Conservation (phyloP, 2,797 vertebrate genomes). For the Scleropages formosus region DNA sequence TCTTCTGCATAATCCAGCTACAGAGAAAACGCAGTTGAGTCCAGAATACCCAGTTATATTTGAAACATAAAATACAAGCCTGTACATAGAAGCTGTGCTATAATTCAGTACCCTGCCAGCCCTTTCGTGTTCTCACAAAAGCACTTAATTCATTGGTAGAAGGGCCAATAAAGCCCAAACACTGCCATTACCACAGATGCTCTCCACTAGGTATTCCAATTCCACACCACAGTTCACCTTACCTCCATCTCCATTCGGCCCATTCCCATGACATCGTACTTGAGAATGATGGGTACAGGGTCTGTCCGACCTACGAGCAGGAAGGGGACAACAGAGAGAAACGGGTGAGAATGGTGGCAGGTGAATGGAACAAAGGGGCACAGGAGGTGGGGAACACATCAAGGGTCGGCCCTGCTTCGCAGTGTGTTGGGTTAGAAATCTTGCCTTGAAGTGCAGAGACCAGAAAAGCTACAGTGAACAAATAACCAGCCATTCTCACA, state of each 20-base stretch:
- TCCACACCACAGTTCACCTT: conserved; percentile 37
- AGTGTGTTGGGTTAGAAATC: conserved; percentile 98
- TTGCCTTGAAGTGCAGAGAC: conserved; percentile 99
- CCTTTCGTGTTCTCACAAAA: not conserved
- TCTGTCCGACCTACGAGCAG: conserved; percentile 85
- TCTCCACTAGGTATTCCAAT: not conserved
- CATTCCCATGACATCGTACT: conserved; percentile 99
- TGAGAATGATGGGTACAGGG: conserved; percentile 96
- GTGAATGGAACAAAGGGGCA: conserved; percentile 46
- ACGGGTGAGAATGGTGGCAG: conserved; percentile 44
- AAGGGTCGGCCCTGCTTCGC: conserved; percentile 75
- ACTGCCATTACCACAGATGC: not conserved
- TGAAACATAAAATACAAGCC: not conserved
- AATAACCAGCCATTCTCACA: conserved; percentile 99
- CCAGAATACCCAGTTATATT: not conserved
- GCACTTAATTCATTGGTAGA: not conserved
- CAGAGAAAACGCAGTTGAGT: conserved; percentile 20
- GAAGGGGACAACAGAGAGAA: conserved; percentile 54
- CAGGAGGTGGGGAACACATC: conserved; percentile 31
- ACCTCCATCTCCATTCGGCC: conserved; percentile 99
- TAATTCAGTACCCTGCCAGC: not conserved
- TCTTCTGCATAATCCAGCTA: conserved; percentile 97
- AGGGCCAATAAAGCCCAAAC: not conserved
- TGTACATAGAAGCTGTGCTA: not conserved
- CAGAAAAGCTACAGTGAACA: conserved; percentile 99